Conservation (phyloP, 2,888 invertebrate genomes). For the Coremacera marginata region DNA sequence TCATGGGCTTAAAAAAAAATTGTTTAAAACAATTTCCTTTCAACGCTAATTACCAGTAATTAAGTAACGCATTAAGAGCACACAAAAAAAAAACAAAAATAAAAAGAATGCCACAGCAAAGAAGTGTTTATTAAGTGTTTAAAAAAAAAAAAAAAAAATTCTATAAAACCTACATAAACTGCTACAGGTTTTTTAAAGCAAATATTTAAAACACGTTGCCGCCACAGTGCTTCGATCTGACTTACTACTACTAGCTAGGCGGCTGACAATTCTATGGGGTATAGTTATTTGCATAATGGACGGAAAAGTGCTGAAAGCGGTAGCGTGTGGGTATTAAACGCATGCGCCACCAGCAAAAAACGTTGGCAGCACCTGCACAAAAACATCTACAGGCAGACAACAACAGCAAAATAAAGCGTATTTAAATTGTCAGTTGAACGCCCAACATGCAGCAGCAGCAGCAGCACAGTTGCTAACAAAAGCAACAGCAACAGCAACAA, state of each 20-base stretch:
- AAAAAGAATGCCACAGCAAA: neutral
- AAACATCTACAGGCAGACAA: neutral
- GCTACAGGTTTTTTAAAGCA: no score
- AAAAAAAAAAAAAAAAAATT: no score
- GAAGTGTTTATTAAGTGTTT: neutral
- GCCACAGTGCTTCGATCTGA: neutral
- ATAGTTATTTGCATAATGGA: constrained; percentile 15
- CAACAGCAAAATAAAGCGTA: neutral
- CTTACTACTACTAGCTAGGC: neutral
- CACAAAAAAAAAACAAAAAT: constrained; percentile 3
- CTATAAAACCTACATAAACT: neutral
- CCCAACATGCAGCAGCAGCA: neutral
- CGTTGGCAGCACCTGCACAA: neutral
- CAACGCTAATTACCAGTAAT: neutral
- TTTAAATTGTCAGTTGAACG: constrained; percentile 10
- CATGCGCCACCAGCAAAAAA: constrained; percentile 30
- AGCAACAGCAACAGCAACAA: neutral
- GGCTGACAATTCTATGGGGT: neutral
- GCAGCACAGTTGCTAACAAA: neutral
- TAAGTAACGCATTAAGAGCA: neutral
- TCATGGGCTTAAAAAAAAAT: no score
- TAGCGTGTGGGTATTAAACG: constrained; percentile 23
- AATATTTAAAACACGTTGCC: neutral
- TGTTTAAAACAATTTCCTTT: constrained; percentile 14
- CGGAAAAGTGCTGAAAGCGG: constrained; percentile 9